A percentile compares a stretch with the other conserved stretches of the same genome.
Conservation (phyloP, 2,888 invertebrate species). For the Mythimna ferrago region DNA sequence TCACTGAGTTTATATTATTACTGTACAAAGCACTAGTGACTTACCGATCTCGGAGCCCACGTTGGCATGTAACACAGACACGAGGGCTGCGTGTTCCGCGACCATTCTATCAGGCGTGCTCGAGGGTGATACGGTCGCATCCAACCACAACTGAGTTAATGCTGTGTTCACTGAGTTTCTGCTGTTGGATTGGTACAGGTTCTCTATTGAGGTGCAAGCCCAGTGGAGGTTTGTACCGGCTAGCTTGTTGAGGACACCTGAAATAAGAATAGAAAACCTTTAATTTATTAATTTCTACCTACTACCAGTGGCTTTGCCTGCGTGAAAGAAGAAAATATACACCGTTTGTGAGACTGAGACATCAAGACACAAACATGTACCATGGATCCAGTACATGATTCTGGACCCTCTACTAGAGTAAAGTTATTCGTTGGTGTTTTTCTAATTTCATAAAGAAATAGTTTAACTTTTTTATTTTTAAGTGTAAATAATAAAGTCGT, state of each 20-base stretch:
- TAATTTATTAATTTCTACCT: neutral
- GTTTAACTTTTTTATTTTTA: no score
- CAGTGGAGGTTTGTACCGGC: constrained; percentile 97
- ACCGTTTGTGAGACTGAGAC: no score
- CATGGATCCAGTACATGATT: no score
- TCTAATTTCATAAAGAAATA: no score
- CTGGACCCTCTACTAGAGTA: no score
- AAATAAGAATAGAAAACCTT: neutral
- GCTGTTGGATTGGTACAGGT: constrained; percentile 94
- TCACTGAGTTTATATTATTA: constrained; percentile 72
- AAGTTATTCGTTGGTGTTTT: no score
- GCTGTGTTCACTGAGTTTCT: constrained; percentile 96
- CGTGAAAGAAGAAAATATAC: no score
- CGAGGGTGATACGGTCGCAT: constrained; percentile 92
- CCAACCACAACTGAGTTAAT: constrained; percentile 93
- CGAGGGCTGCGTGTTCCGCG: constrained; percentile 95
- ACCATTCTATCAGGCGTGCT: constrained; percentile 94
- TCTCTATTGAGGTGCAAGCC: constrained; percentile 95
- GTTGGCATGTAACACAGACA: constrained; percentile 96
- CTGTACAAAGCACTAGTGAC: constrained; percentile 56
- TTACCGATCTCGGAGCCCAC: constrained; percentile 97
- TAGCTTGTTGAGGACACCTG: constrained; percentile 95
- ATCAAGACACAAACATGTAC: no score
- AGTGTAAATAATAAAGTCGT: no score
- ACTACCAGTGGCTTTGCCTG: neutral